Evolutionary conservation across 2,113 vertebrate genomes (phyloP).

Genomic region (Mustelus asterias): DNA sequence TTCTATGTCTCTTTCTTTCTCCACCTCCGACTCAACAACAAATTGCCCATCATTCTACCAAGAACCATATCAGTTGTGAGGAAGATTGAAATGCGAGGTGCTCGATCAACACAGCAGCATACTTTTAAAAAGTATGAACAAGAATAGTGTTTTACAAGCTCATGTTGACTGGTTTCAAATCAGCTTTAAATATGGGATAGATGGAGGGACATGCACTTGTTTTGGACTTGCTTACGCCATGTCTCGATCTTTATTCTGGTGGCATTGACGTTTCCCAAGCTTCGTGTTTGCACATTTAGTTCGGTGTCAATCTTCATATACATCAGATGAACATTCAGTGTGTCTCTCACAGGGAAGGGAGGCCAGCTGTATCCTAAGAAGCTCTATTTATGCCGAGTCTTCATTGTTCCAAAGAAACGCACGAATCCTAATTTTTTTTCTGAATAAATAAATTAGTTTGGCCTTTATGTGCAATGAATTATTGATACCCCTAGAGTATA

Average conservation of each 20-base stretch:
- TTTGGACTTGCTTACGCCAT: not conserved
- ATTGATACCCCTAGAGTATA: conserved; percentile 62
- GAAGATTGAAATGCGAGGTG: not conserved
- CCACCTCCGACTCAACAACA: not conserved
- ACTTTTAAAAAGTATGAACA: not conserved
- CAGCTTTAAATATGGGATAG: not conserved
- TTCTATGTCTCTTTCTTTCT: not conserved
- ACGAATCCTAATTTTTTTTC: conserved; percentile 63
- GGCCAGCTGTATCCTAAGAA: conserved; percentile 24
- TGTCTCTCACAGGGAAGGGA: not conserved
- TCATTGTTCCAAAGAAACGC: conserved; percentile 20
- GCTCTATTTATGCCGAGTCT: conserved; percentile 21
- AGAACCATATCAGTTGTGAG: not conserved
- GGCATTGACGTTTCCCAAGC: not conserved
- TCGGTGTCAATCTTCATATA: conserved; percentile 20
- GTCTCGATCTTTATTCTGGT: not conserved
- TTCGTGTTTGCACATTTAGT: not conserved
- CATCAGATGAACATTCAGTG: conserved; percentile 24
- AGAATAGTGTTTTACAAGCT: not conserved
- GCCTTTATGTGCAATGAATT: conserved; percentile 81
- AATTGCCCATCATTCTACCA: not conserved
- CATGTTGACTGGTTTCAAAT: not conserved
- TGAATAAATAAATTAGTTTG: conserved; percentile 82
- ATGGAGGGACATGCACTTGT: not conserved
- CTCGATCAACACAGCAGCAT: not conserved